phyloP scores from a whole-genome alignment of 64 coral and sea anemone species.

The Porites australiensis region DNA sequence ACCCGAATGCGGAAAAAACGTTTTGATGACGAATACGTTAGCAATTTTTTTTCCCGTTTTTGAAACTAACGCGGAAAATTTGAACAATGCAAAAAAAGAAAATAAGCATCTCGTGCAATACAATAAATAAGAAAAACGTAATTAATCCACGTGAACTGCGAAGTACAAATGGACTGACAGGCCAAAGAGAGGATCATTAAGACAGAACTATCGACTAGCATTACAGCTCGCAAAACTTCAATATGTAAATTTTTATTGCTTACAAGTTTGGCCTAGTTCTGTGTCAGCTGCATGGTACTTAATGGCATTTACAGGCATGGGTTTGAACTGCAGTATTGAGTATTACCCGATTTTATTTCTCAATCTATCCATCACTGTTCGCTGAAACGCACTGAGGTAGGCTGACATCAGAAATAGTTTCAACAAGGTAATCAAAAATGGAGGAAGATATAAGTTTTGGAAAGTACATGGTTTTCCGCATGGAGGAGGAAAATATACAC shows the following conservation, averaged over 20 bases:
- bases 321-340: neutral
- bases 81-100: neutral
- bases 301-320: neutral
- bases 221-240: neutral
- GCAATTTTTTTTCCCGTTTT: conserved; percentile 8
- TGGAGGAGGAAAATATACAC: no score
- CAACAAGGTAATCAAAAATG: no score
- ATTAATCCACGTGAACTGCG: neutral
- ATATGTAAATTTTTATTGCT: neutral
- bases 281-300: no score
- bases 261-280: neutral
- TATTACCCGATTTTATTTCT: neutral
- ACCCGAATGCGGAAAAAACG: conserved; percentile 24
- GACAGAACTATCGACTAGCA: neutral
- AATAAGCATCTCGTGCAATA: neutral
- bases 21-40: neutral
- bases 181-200: neutral
- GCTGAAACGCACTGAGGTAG: no score
- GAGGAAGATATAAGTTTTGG: no score
- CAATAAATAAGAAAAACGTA: neutral
- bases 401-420: no score
- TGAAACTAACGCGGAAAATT: conserved; percentile 10
- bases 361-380: no score
- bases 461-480: no score
- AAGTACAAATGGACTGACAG: neutral